Conservation (phyloP, 1,140 invertebrate species). For the Aphelinus atriplicis region DNA sequence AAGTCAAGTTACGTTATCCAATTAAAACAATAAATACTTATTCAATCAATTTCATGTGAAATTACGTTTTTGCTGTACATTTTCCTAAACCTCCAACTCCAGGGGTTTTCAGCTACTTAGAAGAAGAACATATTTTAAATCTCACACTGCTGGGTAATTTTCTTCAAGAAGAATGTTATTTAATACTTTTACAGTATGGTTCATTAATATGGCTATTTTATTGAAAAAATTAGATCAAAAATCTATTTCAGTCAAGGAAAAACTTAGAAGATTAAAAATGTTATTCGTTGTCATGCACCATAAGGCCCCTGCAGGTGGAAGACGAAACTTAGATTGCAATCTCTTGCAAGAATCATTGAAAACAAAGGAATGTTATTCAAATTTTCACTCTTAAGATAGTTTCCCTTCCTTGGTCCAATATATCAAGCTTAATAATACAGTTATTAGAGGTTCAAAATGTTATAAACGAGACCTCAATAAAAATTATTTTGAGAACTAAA, state of each 20-base stretch:
- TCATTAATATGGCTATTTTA: background rate
- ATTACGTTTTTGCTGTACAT: constrained; percentile 30
- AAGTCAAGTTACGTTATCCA: constrained; percentile 35
- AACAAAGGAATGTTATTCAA: constrained; percentile 37
- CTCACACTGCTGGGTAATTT: too few relatives aligned
- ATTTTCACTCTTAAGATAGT: constrained; percentile 11
- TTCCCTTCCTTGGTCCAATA: constrained; percentile 37
- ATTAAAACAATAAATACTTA: constrained; percentile 38
- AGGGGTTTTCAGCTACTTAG: background rate
- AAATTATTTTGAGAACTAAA: constrained; percentile 29
- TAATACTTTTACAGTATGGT: too few relatives aligned
- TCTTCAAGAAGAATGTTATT: too few relatives aligned
- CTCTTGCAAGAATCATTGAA: constrained; percentile 27
- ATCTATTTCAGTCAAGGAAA: background rate
- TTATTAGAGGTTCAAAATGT: constrained; percentile 31
- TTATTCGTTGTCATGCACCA: constrained; percentile 16
- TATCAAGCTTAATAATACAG: constrained; percentile 35
- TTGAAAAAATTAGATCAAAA: constrained; percentile 7
- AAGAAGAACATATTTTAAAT: too few relatives aligned
- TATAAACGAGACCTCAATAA: constrained; percentile 34
- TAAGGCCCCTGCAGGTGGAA: constrained; percentile 39
- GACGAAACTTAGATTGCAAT: constrained; percentile 28
- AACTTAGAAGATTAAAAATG: constrained; percentile 5
- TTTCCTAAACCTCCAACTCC: constrained; percentile 34
- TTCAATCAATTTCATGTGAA: constrained; percentile 12